These are phyloP conservation scores for Phacellophora camtschatica DNA, from an alignment of 30 jellyfish, hydroid and myxozoan genomes.

Conservation along the genomic window DNA sequence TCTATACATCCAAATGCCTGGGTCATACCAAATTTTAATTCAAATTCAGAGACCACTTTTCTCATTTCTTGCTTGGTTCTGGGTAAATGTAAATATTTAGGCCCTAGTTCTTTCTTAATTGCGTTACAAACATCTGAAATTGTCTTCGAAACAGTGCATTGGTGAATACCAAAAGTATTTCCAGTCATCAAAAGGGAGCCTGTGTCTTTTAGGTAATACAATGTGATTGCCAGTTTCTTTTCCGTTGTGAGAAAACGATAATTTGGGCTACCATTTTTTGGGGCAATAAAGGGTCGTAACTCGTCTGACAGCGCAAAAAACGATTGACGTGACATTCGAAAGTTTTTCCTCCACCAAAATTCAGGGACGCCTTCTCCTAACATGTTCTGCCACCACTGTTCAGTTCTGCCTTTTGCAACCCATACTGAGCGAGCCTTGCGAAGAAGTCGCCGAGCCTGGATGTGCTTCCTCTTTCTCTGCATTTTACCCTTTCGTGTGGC, in stretches of 20 bases:
- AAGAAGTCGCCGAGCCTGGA: not conserved
- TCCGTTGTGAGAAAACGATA: slow-evolving; percentile 18
- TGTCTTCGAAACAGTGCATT: slow-evolving; percentile 5
- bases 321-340: slow-evolving; percentile 20
- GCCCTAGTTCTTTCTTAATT: slow-evolving; percentile 32
- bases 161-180: slow-evolving; percentile 38
- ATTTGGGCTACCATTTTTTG: slow-evolving; percentile 22
- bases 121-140: slow-evolving; percentile 41
- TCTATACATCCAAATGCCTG: slow-evolving; percentile 66
- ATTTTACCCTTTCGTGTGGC: not conserved
- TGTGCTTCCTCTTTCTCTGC: not conserved
- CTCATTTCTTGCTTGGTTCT: not conserved
- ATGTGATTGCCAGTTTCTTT: slow-evolving; percentile 27
- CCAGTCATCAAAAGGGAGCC: slow-evolving; percentile 35
- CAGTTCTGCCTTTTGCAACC: not conserved
- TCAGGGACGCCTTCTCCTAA: not conserved
- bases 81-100: slow-evolving; percentile 37
- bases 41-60: slow-evolving; percentile 54
- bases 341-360: not conserved
- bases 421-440: not conserved
- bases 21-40: slow-evolving; percentile 36
- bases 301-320: slow-evolving; percentile 5
- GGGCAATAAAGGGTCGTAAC: slow-evolving; percentile 6
- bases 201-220: slow-evolving; percentile 37
- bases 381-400: not conserved